Evolutionary conservation across 2,113 vertebrate genomes (phyloP), one percentile per base, ranked within the genome.

Genomic region (Rhea pennata): DNA sequence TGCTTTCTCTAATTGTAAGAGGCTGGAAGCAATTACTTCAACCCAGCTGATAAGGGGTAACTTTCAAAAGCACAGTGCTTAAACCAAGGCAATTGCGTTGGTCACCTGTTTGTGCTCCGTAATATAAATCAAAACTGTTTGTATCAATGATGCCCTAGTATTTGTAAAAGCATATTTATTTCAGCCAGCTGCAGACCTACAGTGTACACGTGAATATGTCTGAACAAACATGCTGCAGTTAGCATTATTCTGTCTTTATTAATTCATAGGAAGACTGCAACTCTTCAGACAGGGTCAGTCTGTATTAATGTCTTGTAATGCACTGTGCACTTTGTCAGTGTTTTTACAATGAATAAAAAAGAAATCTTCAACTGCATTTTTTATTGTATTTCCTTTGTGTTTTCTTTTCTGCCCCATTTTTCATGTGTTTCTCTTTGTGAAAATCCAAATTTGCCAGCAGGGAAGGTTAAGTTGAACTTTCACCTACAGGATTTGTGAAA

Each of bases 81-180:
- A 31, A 87, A 65, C 48, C 66, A 69, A 12, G 83, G 88, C 39
- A 17, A n/a, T 31, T 42, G 53, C 1, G 1, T 27, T 87, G 48
- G 69, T 94, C 56, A 40, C 85, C 50, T 75, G 10, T 69, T 78
- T 0, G 0, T 67, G 56, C 70, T 89, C 61, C 26, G 39, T 53
- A 61, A 59, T 71, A 62, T 54, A 69, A 77, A n/a, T 72, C 59
- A 83, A 71, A 92, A 39, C 39, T 64, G 21, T 74, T 93, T 82
- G 61, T 92, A 56, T 92, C 56, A 61, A 20, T 46, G 27, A n/a
- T 81, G 89, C 65, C 48, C 39, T 84, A 44, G 54, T 81, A 84
- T 86, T 48, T 95, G 61, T 86, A 84, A 86, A 95, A 94, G 27
- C 44, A 75, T 56, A 39, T 80, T 86, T 86, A 15, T 95, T 94